Base-by-base conservation (phyloP, 2,113 vertebrate genomes). In the Muntiacus muntjak region DNA sequence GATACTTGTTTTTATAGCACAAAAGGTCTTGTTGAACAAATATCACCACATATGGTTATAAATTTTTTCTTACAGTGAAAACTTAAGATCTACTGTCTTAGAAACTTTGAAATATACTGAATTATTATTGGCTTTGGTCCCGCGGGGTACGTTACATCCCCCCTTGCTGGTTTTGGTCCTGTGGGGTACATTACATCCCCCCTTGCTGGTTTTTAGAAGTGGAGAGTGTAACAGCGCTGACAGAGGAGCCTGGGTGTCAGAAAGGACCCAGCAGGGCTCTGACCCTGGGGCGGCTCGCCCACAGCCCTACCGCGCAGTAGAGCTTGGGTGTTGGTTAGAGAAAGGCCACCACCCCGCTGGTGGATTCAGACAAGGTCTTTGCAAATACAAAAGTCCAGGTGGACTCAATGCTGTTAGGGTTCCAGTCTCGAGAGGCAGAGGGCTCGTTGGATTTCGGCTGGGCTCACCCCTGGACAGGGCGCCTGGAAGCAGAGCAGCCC, bases 391-490 rank as follows among this genome's bases (percentile, higher is more conserved):
- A 57, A 74, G 47, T 25, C 17, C 26, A 6, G 5, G 36, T 12
- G 30, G 25, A 5, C 21, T 60, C n/a, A 6, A 14, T 9, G 19
- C 17, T 26, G 3, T 47, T 16, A n/a, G 83, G 6, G 26, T 2
- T 36, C 16, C 60, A 74, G 25, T 58, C 58, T 81, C 9, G 19
- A 45, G 10, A n/a, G 50, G 30, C 55, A 86, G 26, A 40, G 30
- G 36, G 2, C 19, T 10, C 10, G 4, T 14, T 84, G 82, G 17
- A 6, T 60, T 81, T 88, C 0, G 17, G 11, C 25, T n/a, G 40
- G 6, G 7, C n/a, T 25, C 1, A 2, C 4, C 43, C 5, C 3
- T n/a, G 12, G 2, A 26, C 64, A 3, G 47, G 76, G 19, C 0
- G 1, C 57, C 36, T 40, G 36, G 4, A 14, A 60, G 57, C 21